phyloP scores from a whole-genome alignment of 37 sponge, comb jelly and placozoan genomes.

The Lycopodina hypogea region DNA sequence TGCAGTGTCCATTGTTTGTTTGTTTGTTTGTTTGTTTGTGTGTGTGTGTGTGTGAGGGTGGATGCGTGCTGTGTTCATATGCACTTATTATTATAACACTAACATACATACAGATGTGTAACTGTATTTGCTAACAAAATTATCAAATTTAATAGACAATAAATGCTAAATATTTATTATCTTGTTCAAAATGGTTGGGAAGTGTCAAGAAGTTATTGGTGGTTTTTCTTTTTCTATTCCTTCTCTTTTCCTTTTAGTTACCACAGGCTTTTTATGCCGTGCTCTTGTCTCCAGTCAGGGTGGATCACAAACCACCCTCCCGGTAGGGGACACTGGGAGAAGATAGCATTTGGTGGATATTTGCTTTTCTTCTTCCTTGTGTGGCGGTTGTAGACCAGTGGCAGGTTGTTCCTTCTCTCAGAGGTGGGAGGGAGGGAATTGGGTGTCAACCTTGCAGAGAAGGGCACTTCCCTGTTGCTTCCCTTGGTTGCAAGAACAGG shows the following conservation, averaged over 20 bases:
- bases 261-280: background rate
- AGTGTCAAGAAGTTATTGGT: background rate
- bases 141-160: background rate
- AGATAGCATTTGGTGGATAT: background rate
- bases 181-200: too few relatives aligned
- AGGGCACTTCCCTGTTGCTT: too few relatives aligned
- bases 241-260: background rate
- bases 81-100: too few relatives aligned
- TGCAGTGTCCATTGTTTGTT: background rate
- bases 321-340: conserved; percentile 15
- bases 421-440: too few relatives aligned
- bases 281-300: conserved; percentile 41
- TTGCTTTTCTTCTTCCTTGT: background rate
- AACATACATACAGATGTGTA: too few relatives aligned
- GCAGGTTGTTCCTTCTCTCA: too few relatives aligned
- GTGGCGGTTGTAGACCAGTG: too few relatives aligned
- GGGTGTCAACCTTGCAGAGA: too few relatives aligned
- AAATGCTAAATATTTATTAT: too few relatives aligned
- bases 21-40: background rate
- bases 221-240: background rate
- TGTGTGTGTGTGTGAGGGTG: too few relatives aligned
- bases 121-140: background rate
- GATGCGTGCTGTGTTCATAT: too few relatives aligned
- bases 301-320: conserved; percentile 20
- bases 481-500: too few relatives aligned